Conservation (phyloP, 2,797 vertebrate genomes). For the Syndactyla subalaris region DNA sequence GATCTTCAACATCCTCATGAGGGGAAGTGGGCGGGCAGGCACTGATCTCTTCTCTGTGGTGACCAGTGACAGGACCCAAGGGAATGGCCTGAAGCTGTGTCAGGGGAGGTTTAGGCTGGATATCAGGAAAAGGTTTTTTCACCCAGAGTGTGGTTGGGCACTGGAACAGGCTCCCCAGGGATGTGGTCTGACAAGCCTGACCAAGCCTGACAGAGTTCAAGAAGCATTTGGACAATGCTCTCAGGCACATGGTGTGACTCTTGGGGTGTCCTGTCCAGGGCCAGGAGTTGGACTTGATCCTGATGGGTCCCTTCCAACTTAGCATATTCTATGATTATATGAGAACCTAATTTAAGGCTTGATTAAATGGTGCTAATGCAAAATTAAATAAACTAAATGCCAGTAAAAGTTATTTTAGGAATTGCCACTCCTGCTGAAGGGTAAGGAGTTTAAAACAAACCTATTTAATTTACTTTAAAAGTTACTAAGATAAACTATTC, state of each 20-base stretch:
- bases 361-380: conserved; percentile 38
- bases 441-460: conserved; percentile 25
- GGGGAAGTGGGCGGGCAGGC: too few relatives aligned
- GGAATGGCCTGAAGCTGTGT: neutral
- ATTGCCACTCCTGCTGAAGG: neutral
- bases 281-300: neutral
- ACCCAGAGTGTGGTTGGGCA: neutral
- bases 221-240: neutral
- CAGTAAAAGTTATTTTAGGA: conserved; percentile 35
- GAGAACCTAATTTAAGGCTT: conserved; percentile 46
- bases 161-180: neutral
- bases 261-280: neutral
- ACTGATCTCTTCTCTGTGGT: neutral
- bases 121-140: neutral
- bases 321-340: neutral
- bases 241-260: neutral
- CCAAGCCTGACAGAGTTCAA: neutral
- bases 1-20: neutral
- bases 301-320: neutral
- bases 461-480: conserved; percentile 37
- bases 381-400: conserved; percentile 34
- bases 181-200: neutral
- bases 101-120: neutral
- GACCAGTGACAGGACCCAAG: neutral
- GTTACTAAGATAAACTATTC: conserved; percentile 24